Percentiles rank a stretch among this genome's conserved stretches.
These are phyloP conservation scores for Dione vanillae DNA, from an alignment of 2,888 invertebrate species.

Conservation along the genomic window DNA sequence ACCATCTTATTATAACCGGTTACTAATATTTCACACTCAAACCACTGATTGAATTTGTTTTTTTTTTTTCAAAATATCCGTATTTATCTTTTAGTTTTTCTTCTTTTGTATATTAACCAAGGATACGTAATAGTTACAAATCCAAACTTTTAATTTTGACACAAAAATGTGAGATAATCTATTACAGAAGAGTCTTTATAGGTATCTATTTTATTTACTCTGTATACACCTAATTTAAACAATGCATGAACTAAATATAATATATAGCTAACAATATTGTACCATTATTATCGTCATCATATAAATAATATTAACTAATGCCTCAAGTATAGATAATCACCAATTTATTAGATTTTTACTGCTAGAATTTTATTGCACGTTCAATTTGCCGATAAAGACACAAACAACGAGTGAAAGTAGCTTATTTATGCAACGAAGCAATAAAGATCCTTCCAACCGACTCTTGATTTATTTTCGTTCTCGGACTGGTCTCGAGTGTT, in stretches of 20 bases:
- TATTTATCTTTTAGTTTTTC: background rate
- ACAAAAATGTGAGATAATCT: no score
- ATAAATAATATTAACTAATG: background rate
- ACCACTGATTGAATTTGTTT: conserved; percentile 1
- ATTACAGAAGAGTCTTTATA: no score
- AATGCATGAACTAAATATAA: no score
- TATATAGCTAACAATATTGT: no score
- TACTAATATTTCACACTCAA: conserved; percentile 12
- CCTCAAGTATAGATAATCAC: background rate
- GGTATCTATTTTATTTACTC: no score
- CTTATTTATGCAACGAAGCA: conserved; percentile 12
- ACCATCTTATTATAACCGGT: conserved; percentile 34
- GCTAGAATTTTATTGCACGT: background rate
- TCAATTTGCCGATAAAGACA: conserved; percentile 5
- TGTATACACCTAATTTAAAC: no score
- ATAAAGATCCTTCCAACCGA: conserved; percentile 23
- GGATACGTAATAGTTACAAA: background rate
- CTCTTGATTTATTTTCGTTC: conserved; percentile 24
- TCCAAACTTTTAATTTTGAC: no score
- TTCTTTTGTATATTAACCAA: background rate
- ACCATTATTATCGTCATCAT: background rate
- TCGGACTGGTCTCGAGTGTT: conserved; percentile 17
- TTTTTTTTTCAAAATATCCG: background rate
- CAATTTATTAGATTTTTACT: background rate
- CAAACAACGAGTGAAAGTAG: conserved; percentile 19